Conservation (phyloP, 2,888 invertebrate species). For the Athetis lepigone region DNA sequence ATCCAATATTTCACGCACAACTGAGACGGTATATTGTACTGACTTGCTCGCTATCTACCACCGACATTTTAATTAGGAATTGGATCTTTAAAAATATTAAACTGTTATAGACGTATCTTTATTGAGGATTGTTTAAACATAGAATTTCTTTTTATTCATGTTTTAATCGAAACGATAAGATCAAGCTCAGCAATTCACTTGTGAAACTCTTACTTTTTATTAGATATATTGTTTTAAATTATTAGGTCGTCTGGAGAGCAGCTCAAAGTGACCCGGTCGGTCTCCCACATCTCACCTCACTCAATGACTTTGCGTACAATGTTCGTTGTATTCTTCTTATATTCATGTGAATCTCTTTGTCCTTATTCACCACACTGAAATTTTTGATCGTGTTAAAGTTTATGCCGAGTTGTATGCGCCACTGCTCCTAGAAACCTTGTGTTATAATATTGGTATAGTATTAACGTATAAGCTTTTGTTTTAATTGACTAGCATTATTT, state of each 20-base stretch:
- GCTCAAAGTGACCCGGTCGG: slow-evolving; percentile 83
- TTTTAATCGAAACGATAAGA: slow-evolving; percentile 47
- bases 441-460: slow-evolving; percentile 14
- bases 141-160: slow-evolving; percentile 12
- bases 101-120: not conserved
- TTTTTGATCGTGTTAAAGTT: slow-evolving; percentile 22
- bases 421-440: not conserved
- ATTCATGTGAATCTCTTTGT: slow-evolving; percentile 51
- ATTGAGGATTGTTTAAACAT: slow-evolving; percentile 24
- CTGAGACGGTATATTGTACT: slow-evolving; percentile 13
- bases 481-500: not conserved
- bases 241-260: slow-evolving; percentile 86
- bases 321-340: slow-evolving; percentile 52
- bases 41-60: slow-evolving; percentile 1
- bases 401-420: slow-evolving; percentile 8
- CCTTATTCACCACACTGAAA: slow-evolving; percentile 15
- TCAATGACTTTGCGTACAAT: slow-evolving; percentile 67
- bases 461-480: slow-evolving; percentile 5
- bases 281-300: slow-evolving; percentile 73
- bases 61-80: slow-evolving; percentile 8
- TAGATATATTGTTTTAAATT: slow-evolving; percentile 73
- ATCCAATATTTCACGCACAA: slow-evolving; percentile 39
- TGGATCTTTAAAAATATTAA: slow-evolving; percentile 4
- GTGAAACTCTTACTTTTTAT: slow-evolving; percentile 59
- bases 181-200: slow-evolving; percentile 45